These are phyloP conservation scores for Caprella mutica DNA, from an alignment of 2,888 invertebrate species.

Conservation along the genomic window DNA sequence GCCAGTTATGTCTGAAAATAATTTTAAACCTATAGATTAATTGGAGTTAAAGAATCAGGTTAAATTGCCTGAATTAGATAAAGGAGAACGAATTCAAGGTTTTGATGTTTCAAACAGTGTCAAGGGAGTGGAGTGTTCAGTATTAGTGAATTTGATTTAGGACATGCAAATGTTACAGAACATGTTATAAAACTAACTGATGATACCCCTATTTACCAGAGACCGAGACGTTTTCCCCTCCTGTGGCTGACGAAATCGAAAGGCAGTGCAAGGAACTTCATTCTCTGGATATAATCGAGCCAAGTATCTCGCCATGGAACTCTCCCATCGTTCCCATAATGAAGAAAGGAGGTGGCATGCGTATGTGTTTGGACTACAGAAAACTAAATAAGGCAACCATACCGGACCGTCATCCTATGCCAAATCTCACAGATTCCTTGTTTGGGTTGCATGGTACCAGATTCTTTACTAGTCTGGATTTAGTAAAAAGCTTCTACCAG, in stretches of 20 bases:
- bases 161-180: neutral
- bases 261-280: neutral
- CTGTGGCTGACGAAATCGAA: conserved; percentile 1
- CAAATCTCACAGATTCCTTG: neutral
- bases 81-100: no score
- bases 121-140: no score
- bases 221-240: conserved; percentile 6
- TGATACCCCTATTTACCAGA: neutral
- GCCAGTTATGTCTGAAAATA: no score
- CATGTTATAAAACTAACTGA: neutral
- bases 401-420: neutral
- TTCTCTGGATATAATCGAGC: neutral
- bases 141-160: neutral
- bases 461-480: conserved; percentile 4
- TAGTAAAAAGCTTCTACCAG: neutral
- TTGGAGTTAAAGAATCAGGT: no score
- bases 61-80: no score
- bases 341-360: neutral
- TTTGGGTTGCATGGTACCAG: conserved; percentile 5
- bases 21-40: no score
- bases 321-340: neutral
- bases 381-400: neutral
- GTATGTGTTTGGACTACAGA: conserved; percentile 1
- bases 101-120: no score
- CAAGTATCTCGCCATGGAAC: neutral